phyloP scores from a whole-genome alignment of 2,797 vertebrate species.

The Cossypha caffra region DNA sequence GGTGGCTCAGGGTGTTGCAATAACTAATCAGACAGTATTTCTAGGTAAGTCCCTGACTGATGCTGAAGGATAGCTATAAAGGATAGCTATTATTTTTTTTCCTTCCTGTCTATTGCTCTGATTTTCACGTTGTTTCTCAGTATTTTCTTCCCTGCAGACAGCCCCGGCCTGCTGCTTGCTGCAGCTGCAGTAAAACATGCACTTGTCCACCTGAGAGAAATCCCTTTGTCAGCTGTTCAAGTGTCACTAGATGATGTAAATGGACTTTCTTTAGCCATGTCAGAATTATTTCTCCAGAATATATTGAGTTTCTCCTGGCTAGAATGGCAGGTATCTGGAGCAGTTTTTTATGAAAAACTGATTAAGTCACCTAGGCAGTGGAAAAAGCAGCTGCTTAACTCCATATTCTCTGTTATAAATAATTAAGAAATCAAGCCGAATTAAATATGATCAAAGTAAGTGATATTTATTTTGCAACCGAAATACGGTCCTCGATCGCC shows the following conservation, averaged over 20 bases:
- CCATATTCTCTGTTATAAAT: too few relatives aligned
- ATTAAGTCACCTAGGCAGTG: not conserved
- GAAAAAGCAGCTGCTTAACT: not conserved
- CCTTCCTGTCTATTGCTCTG: not conserved
- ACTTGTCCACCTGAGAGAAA: not conserved
- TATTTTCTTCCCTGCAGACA: not conserved
- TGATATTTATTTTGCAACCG: too few relatives aligned
- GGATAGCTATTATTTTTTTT: not conserved
- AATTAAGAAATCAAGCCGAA: too few relatives aligned
- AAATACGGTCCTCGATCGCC: too few relatives aligned
- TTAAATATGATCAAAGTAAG: too few relatives aligned
- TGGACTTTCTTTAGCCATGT: not conserved
- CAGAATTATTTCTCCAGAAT: not conserved
- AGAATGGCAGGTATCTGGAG: not conserved
- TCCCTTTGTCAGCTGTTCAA: not conserved
- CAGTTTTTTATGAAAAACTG: not conserved
- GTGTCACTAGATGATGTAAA: not conserved
- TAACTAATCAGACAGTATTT: not conserved
- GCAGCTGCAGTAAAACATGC: not conserved
- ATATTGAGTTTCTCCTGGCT: not conserved
- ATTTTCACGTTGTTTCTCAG: not conserved
- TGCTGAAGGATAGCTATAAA: not conserved
- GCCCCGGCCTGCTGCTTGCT: not conserved
- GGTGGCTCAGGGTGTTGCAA: not conserved
- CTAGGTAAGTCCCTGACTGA: not conserved